Percentiles rank a stretch among this genome's conserved stretches.
Conservation (phyloP, 2,888 invertebrate species). For the Petrolisthes manimaculis region DNA sequence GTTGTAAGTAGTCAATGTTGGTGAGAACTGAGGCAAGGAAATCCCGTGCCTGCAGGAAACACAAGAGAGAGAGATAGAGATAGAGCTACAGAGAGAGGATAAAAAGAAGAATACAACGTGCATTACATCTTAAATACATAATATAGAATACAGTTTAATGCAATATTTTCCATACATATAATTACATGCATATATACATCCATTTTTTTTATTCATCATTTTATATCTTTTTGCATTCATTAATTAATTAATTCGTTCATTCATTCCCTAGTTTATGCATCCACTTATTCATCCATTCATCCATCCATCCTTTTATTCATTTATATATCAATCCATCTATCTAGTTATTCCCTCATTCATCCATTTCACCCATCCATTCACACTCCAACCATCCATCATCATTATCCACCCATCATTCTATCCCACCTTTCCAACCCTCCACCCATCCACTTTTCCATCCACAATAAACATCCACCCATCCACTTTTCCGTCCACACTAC, state of each 20-base stretch:
- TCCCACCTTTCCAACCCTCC: too few species aligned
- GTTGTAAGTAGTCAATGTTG: neutral
- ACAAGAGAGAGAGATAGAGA: neutral
- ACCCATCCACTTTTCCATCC: too few species aligned
- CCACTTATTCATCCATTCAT: too few species aligned
- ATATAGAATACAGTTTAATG: neutral
- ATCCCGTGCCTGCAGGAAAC: neutral
- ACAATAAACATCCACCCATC: too few species aligned
- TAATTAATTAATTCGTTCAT: neutral
- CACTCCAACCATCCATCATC: too few species aligned
- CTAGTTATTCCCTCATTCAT: too few species aligned
- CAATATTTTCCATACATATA: neutral
- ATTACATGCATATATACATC: conserved; percentile 19
- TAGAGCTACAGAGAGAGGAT: neutral
- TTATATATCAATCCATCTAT: too few species aligned
- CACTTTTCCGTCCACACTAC: too few species aligned
- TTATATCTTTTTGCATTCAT: neutral
- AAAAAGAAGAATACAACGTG: neutral
- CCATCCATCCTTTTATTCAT: too few species aligned
- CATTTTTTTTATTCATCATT: neutral
- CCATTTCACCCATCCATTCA: too few species aligned
- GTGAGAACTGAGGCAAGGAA: neutral
- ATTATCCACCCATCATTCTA: too few species aligned
- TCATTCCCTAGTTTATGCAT: too few species aligned
- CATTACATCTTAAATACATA: neutral